Evolutionary conservation across 2,113 vertebrate genomes (phyloP), one percentile per base, ranked within the genome.

Genomic region (Amphiprion ocellaris): DNA sequence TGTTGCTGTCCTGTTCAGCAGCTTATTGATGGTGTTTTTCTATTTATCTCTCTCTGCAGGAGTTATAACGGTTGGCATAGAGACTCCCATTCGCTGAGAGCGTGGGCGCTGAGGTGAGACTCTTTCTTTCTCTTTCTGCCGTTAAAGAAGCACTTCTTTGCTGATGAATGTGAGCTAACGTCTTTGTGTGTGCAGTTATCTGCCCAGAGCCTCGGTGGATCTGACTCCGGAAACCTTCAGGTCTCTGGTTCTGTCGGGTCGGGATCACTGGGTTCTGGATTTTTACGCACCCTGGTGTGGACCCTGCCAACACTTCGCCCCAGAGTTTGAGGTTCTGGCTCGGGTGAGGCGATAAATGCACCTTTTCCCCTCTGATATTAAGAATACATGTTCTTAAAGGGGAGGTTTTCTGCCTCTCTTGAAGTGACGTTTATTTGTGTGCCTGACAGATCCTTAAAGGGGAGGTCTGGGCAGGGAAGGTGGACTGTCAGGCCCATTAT

Each of bases 251-350:
- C 89, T 98, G 66, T 93, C 93, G 15, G 96, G 97, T 53, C 94
- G 92, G 67, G 96, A 96, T 54, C 96, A 98, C 47, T 99, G 98
- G 98, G 94, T 99, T 41, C 50, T 99, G 89, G 98, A 99, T 79
- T 99, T 99, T 76, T 99, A 98, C 44, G 97, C 98, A 68, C 97
- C 98, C 10, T 99, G 98, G 98, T 99, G 98, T 90, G 97, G 97
- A 67, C 98, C 97, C 65, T 99, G 98, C 84, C 96, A 97, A 41
- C 96, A 96, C 77, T 99, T 99, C 84, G 96, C 97, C 84, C 97
- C 98, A 2, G 98, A 99, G 88, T 99, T 99, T 94, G 98, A 99
- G 85, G 91, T 96, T 10, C 85, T 99, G 17, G 98, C 98, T 81
- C 95, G 94, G 95, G 98, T 99, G 92, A 87, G 95, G 59, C 28